Base-by-base conservation (phyloP, 2,888 invertebrate species). In the Xanthorhoe spadicearia region DNA sequence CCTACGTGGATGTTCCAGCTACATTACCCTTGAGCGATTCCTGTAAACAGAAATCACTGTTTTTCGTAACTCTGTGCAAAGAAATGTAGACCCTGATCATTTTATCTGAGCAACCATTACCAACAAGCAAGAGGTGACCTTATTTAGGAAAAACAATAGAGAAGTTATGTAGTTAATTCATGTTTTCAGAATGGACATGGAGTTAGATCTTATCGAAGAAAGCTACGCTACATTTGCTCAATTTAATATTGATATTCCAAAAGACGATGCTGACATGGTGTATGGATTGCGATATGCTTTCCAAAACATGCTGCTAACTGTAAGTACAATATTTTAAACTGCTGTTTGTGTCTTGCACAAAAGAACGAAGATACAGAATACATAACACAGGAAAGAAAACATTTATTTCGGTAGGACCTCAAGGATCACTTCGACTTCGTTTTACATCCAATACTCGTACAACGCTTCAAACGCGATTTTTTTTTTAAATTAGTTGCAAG, bases 271-370 rank as follows among this genome's bases (percentile, higher is more conserved):
- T 7, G 96, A 97, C 64, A 94, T 95, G 83, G 97, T 97, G 1
- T 96, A 97, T 74, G 95, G 96, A 8, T 88, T 98, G 49, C 94
- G 97, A 74, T 96, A 96, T 75, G 95, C 96, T 73, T 97, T 97
- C 80, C 94, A 95, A 70, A 96, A 95, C 78, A 95, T 97, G 95
- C 86, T 97, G 38, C 84, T 94, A 59, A 95, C 95, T 71, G 97
- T 97, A 92, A 87, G 94, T 87, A 46, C 43, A 23, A 23, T 23
- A 23, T 13, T 43, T 3, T 0, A 43, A 43, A 43, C 13, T 13
- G 13, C 38, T 10, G 13, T 43, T 43, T 10, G 13, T 13, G 13
- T 43, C 38, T 43, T 43, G 38, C 13, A 43, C 10, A 43, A 13
- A 43, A 13, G 10, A 43, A 43, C 10, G 9, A 43, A 3, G 13